These are phyloP conservation scores for Microctenopoma lineatum DNA, from an alignment of 2,797 vertebrate species.

Conservation along the genomic window DNA sequence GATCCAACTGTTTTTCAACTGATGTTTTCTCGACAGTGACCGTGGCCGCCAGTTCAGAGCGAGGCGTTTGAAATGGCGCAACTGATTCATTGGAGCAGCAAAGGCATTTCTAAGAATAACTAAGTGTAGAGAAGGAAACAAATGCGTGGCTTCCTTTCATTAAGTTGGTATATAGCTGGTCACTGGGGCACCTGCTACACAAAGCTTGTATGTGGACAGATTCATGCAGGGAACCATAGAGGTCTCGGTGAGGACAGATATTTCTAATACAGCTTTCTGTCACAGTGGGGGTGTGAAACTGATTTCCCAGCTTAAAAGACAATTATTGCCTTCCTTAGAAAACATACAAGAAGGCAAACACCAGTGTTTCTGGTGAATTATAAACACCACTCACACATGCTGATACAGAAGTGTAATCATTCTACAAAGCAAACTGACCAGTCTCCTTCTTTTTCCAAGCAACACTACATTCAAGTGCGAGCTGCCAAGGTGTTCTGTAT, in stretches of 20 bases:
- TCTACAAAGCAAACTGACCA: neutral
- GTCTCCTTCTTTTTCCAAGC: neutral
- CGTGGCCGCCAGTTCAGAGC: slow-evolving; percentile 27
- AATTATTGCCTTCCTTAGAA: no score
- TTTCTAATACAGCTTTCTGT: neutral
- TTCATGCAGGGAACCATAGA: neutral
- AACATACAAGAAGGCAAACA: no score
- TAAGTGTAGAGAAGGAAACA: slow-evolving; percentile 48
- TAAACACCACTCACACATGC: no score
- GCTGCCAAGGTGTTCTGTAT: neutral
- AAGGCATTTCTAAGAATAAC: slow-evolving; percentile 70
- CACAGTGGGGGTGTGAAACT: neutral
- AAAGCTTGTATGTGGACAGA: slow-evolving; percentile 44
- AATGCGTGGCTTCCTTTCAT: slow-evolving; percentile 74
- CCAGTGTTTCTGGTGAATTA: neutral
- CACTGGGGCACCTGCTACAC: slow-evolving; percentile 45
- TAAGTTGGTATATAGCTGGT: slow-evolving; percentile 64
- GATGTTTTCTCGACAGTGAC: slow-evolving; percentile 29
- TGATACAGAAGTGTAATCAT: neutral
- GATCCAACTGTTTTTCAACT: slow-evolving; percentile 40
- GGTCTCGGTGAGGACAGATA: slow-evolving; percentile 10
- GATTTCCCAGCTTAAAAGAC: no score
- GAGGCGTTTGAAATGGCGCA: slow-evolving; percentile 56
- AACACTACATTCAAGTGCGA: neutral
- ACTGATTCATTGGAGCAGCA: slow-evolving; percentile 48